Evolutionary conservation across 2,888 invertebrate species (phyloP), one percentile per base, ranked within the genome.

Genomic region (Sminthurinus aureus): DNA sequence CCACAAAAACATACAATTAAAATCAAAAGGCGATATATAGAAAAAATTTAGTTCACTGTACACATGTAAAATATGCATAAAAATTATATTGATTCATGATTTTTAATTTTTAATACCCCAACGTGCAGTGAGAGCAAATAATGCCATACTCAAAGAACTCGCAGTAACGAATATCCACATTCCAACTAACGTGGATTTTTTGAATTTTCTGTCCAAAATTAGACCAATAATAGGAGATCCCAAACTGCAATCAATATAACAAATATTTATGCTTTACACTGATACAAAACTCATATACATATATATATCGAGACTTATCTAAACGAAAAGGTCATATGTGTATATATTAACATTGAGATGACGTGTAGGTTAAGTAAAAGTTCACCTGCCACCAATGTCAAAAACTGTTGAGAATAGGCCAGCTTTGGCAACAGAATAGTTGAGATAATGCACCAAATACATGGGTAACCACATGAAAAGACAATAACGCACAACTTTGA

Each of bases 371-470:
- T n/a, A n/a, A n/a, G n/a, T n/a, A n/a, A n/a, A n/a, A n/a, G n/a
- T n/a, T n/a, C n/a, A n/a, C n/a, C n/a, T n/a, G 22, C 91, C 92
- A n/a, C 92, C 92, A 52, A 91, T 89, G 86, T 92, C 91, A 89
- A 91, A 92, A 22, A 90, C 89, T 3, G 91, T 91, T 24, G 91
- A 91, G 87, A 91, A 90, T 86, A 87, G 71, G 4, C 91, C 91
- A 24, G 91, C 91, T 85, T 89, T 89, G 74, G 89, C 89, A 86
- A 90, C 89, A 0, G 90, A 88, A 88, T 91, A 91, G 58, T 90
- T 88, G 64, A 91, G 88, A 89, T 90, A 89, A 78, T 89, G 89
- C 77, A 90, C 88, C 11, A 91, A 89, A 86, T 90, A 89, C 91
- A 89, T 3, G 91, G 91, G 50, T 91, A 89, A 91, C 91, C 91